Evolutionary conservation across 2,797 vertebrate species (phyloP).

Genomic region (Hydrolagus colliei): DNA sequence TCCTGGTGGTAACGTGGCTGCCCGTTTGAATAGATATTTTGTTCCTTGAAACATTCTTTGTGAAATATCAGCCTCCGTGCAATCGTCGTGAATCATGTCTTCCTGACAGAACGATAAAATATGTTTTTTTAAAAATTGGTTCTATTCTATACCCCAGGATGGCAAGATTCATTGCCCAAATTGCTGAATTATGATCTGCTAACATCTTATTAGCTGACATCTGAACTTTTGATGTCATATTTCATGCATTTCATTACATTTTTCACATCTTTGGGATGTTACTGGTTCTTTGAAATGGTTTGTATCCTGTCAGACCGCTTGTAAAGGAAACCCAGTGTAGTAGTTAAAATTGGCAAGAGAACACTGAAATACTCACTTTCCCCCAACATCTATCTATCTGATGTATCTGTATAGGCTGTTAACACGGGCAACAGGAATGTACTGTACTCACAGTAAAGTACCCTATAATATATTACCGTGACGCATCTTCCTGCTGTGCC

Average conservation of each 20-base stretch:
- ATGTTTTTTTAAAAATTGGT: neutral
- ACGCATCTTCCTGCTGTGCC: neutral
- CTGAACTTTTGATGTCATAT: neutral
- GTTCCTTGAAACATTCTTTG: neutral
- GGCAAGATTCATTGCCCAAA: neutral
- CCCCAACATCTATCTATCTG: neutral
- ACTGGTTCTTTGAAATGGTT: neutral
- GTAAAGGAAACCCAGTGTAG: neutral
- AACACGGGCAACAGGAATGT: neutral
- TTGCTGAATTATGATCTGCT: conserved; percentile 15
- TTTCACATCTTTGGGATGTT: conserved; percentile 5
- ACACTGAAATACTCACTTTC: neutral
- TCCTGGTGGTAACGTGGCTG: neutral
- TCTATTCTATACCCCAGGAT: neutral
- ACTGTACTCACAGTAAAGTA: neutral
- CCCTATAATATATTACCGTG: neutral
- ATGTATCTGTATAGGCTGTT: no score
- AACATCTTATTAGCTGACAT: neutral
- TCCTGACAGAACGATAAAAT: neutral
- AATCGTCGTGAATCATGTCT: neutral
- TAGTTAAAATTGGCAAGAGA: neutral
- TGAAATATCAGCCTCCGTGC: neutral
- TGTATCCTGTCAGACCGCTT: neutral
- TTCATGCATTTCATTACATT: neutral
- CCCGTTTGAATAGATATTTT: neutral